A percentile compares a stretch with the other conserved stretches of the same genome.
Conservation (phyloP, 2,113 vertebrate genomes). For the Empidonax traillii region DNA sequence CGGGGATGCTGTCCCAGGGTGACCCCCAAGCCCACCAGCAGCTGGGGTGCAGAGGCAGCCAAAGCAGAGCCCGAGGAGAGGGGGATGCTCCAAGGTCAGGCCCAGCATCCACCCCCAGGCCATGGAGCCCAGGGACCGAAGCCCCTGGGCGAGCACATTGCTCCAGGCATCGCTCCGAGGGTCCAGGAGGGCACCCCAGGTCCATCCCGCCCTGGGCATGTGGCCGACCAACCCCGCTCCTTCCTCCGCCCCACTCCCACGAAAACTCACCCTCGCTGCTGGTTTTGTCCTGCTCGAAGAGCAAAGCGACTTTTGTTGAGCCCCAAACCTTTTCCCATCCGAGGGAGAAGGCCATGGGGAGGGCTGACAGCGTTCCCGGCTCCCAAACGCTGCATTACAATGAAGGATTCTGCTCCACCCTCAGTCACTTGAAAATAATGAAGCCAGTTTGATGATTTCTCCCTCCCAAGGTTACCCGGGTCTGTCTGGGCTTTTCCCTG, state of each 20-base stretch:
- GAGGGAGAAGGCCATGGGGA: not conserved
- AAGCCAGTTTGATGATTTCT: conserved; percentile 36
- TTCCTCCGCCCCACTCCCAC: not conserved
- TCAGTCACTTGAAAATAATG: conserved; percentile 45
- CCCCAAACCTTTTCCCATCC: fast-evolving
- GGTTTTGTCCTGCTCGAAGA: not conserved
- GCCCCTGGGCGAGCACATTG: fast-evolving
- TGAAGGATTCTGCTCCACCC: conserved; percentile 5
- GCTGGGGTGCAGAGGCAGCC: not conserved
- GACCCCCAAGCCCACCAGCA: not conserved
- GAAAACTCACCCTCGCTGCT: not conserved
- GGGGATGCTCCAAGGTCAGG: fast-evolving
- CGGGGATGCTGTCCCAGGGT: not conserved
- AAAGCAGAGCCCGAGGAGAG: not conserved
- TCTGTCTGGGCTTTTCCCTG: not conserved
- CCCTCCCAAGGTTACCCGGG: not conserved
- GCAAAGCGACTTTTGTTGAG: not conserved
- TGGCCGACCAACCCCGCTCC: fast-evolving
- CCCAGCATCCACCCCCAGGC: fast-evolving
- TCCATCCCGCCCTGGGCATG: fast-evolving
- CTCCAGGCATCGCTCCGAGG: fast-evolving
- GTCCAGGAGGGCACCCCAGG: fast-evolving
- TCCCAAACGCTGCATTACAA: not conserved
- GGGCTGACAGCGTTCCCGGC: not conserved
- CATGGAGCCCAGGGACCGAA: fast-evolving